These are phyloP conservation scores for Petaurus breviceps DNA, from an alignment of 2,113 vertebrate genomes.

Conservation along the genomic window DNA sequence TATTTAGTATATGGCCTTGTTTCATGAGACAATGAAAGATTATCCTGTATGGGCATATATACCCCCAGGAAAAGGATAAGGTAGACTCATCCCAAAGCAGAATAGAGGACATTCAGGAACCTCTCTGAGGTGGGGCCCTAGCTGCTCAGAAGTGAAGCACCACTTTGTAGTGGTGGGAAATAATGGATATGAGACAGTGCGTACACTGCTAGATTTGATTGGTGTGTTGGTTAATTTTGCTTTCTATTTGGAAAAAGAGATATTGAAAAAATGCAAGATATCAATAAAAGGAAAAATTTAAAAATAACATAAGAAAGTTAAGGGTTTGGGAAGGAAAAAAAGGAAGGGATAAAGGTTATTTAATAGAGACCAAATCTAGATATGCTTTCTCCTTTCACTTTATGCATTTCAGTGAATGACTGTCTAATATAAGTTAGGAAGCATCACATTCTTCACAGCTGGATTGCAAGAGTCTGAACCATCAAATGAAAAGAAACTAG, in stretches of 20 bases:
- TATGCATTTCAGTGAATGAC: constrained; percentile 25
- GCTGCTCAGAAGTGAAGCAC: neutral
- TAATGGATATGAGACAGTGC: neutral
- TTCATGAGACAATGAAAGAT: neutral
- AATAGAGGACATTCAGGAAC: neutral
- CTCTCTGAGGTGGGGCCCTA: neutral
- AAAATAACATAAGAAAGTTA: neutral
- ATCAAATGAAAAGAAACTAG: constrained; percentile 45
- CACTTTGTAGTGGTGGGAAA: neutral
- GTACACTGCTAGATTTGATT: neutral
- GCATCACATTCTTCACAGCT: constrained; percentile 18
- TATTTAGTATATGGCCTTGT: neutral
- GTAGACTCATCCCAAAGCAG: neutral
- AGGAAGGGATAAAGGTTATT: neutral
- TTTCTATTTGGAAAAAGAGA: neutral
- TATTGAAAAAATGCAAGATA: neutral
- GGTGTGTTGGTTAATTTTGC: neutral
- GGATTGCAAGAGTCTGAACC: constrained; percentile 32
- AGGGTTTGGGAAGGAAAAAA: constrained; percentile 22
- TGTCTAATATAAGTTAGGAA: constrained; percentile 30
- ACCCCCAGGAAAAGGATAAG: neutral
- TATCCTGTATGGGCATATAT: neutral
- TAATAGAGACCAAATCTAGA: constrained; percentile 1
- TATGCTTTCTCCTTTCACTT: constrained; percentile 21
- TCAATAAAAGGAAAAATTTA: neutral